Base-by-base conservation (phyloP, 2,888 invertebrate genomes). In the Dorcus hopei region DNA sequence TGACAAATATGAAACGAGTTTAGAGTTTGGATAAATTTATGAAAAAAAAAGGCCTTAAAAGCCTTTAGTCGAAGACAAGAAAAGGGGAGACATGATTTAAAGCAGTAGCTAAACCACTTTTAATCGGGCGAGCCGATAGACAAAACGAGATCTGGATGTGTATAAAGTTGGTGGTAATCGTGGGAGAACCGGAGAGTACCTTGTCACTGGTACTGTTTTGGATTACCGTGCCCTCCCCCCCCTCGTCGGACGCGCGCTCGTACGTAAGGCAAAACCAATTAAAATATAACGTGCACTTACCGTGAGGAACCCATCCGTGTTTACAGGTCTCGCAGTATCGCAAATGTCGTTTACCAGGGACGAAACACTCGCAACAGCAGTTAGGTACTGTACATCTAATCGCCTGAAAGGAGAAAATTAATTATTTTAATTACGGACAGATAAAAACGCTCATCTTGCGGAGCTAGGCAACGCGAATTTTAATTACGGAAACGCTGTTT, bases 281-380 rank as follows among this genome's bases (percentile, higher is more conserved):
- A 45, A 45, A 45, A 45, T 45, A 45, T 45, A 45, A 33, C 26
- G 54, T 26, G 33, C 48, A 81, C 87, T 87, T 75, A 89, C 88
- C 89, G 76, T 89, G 89, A 66, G 85, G 85, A 58, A 89, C 87
- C 88, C 89, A 89, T 64, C 87, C 87, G 76, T 89, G 89, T 69
- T 84, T 85, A 75, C 89, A 89, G 64, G 83, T 83, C 70, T 87
- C 87, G 79, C 89, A 89, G 74, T 82, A 85, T 56, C 89, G 82
- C 61, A 88, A 80, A 70, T 85, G 83, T 65, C 82, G 76, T 72
- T 87, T 87, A 55, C 87, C 86, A 33, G 88, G 88, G 41, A 85
- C 82, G 77, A 88, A 89, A 68, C 87, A 87, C 65, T 87, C 87
- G 75, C 88, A 89, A 65, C 81, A 77, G 72, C 88, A 89, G 67